These are phyloP conservation scores for Odontomachus brunneus DNA, from an alignment of 1,140 invertebrate species.

Conservation along the genomic window DNA sequence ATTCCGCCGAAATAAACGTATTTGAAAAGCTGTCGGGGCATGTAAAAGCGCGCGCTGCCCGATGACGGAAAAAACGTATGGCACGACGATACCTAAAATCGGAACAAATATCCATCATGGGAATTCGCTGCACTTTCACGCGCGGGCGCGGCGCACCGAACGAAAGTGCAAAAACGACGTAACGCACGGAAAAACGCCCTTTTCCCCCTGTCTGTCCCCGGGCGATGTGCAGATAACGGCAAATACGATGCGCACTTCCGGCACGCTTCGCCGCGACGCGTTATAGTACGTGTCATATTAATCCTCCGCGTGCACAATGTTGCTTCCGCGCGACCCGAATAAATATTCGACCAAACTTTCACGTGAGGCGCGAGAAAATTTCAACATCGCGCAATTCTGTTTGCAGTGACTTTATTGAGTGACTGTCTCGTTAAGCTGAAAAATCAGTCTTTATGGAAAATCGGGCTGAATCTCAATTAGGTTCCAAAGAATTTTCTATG, in stretches of 20 bases:
- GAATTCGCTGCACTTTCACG: conserved; percentile 47
- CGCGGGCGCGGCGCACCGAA: background rate
- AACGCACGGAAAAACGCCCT: background rate
- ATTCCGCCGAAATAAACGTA: conserved; percentile 28
- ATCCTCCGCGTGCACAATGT: too few relatives aligned
- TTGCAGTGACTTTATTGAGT: too few relatives aligned
- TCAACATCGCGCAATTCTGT: too few relatives aligned
- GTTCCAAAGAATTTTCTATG: too few relatives aligned
- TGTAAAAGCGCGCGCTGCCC: conserved; percentile 42
- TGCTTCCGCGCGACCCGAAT: too few relatives aligned
- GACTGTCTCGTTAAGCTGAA: too few relatives aligned
- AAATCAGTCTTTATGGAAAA: too few relatives aligned
- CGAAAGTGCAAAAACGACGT: conserved; percentile 36
- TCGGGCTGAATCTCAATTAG: too few relatives aligned
- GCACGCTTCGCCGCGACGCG: conserved; percentile 6
- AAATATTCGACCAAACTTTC: too few relatives aligned
- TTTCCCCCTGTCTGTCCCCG: conserved; percentile 11
- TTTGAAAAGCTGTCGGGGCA: conserved; percentile 51
- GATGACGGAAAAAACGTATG: conserved; percentile 47
- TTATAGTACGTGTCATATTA: too few relatives aligned
- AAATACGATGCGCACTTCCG: conserved; percentile 7
- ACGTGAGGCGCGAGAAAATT: too few relatives aligned
- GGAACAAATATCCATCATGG: conserved; percentile 54
- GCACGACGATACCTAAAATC: conserved; percentile 50
- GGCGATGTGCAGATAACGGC: conserved; percentile 25